Evolutionary conservation across 30 jellyfish, hydroid and myxozoan genomes (phyloP), one percentile per base, ranked within the genome.

Genomic region (Morbakka virulenta): DNA sequence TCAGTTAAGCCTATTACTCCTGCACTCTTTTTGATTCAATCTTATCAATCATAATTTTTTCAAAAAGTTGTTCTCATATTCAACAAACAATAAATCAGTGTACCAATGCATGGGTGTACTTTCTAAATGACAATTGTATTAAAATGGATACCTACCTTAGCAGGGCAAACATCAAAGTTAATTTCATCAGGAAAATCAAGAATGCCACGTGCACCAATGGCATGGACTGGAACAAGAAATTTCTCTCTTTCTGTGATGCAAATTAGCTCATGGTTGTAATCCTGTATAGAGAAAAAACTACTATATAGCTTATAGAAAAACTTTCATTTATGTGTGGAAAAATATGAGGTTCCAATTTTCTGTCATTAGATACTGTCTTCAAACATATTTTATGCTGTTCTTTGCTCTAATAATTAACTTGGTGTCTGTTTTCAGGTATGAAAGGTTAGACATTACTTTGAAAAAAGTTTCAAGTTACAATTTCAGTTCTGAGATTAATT

Each of bases 201-300:
- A 0, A 93, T 74, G 4, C 96, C 99, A 20, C 99, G 70, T 11
- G 96, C 97, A 67, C 99, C 99, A 81, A 93, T 87, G 31, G 96
- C 97, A 80, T 79, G 82, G 28, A 93, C 74, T 17, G 99, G 99
- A 12, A 93, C 93, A 52, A 93, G 83, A 52, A 93, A 93, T 82
- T 93, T 93, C 64, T 93, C 99, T 69, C 99, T 87, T 51, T 93
- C 99, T 29, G 99, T 93, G 28, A 93, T 86, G 64, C 99, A 93
- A 1, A 93, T 77, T 31, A 93, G 79, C 79, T 93, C 99, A 81
- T 86, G 96, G 62, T 67, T 71, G 68, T 93, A 93, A 64, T 93
- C 99, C 99, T 93, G 67, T 26, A 72, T 50, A 52, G 6, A 29
- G 68, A 29, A 12, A 41, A 35, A 28, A 22, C 65, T 28, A 71